phyloP scores from a whole-genome alignment of 2,888 invertebrate genomes.

The Dolichopus griseipennis region DNA sequence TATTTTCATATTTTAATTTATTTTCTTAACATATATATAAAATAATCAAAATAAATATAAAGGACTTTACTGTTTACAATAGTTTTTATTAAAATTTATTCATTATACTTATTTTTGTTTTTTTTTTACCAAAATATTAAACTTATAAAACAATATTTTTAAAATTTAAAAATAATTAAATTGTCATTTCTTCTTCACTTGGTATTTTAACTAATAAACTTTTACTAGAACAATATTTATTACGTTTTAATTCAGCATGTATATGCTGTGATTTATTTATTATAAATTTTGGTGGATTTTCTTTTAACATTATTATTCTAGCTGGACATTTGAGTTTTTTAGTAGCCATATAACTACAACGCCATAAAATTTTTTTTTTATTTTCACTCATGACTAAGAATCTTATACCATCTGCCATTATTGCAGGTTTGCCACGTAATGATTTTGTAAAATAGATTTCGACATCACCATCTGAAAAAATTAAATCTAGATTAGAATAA shows the following conservation, averaged over 20 bases:
- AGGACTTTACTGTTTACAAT: too few species aligned
- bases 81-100: too few species aligned
- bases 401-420: constrained; percentile 43
- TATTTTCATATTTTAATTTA: too few species aligned
- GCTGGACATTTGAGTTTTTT: constrained; percentile 44
- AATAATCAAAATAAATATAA: too few species aligned
- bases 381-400: constrained; percentile 44
- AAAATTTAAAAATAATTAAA: too few species aligned
- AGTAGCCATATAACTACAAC: constrained; percentile 44
- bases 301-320: constrained; percentile 42
- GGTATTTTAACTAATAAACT: background rate
- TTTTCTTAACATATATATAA: too few species aligned
- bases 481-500: too few species aligned
- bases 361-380: constrained; percentile 42
- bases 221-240: constrained; percentile 39
- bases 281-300: constrained; percentile 41
- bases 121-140: too few species aligned
- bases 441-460: constrained; percentile 42
- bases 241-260: constrained; percentile 42
- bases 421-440: constrained; percentile 41
- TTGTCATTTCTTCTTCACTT: background rate
- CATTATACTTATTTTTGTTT: too few species aligned
- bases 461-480: constrained; percentile 31
- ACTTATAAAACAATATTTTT: too few species aligned
- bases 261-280: constrained; percentile 40